Conservation (phyloP, 2,113 vertebrate genomes). For the Gambusia affinis region DNA sequence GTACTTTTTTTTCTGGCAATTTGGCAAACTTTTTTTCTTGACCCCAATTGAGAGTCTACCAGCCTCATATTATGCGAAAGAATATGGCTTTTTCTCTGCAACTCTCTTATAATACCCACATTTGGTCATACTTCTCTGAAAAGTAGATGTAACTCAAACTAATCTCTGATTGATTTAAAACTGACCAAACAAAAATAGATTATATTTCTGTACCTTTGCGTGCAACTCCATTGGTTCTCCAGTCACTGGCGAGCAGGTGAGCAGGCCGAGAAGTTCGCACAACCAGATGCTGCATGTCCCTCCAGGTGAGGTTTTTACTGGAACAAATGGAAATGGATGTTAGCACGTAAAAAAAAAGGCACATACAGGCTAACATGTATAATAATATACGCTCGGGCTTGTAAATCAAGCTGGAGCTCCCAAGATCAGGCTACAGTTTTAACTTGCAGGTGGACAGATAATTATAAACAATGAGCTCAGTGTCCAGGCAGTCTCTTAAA, state of each 20-base stretch:
- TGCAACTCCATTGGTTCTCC: constrained; percentile 94
- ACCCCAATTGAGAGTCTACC: too few species aligned
- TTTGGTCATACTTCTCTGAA: too few species aligned
- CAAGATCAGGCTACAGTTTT: constrained; percentile 26
- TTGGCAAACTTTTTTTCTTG: too few species aligned
- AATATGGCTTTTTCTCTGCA: too few species aligned
- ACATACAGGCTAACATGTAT: neutral
- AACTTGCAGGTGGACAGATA: constrained; percentile 39
- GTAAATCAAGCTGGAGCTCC: constrained; percentile 22
- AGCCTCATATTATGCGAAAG: too few species aligned
- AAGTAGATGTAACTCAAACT: too few species aligned
- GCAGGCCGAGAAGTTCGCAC: constrained; percentile 92
- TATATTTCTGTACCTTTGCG: constrained; percentile 86
- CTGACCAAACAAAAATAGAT: too few species aligned
- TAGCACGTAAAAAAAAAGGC: neutral
- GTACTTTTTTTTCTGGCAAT: neutral
- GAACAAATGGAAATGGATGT: constrained; percentile 20
- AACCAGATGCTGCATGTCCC: constrained; percentile 98
- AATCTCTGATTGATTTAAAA: too few species aligned
- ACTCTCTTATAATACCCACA: too few species aligned
- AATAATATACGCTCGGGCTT: neutral
- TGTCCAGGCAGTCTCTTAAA: constrained; percentile 3
- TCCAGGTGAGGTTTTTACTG: constrained; percentile 97
- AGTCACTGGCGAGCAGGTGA: constrained; percentile 91
- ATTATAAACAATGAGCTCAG: constrained; percentile 37